A percentile compares a stretch with the other conserved stretches of the same genome.
phyloP scores from a whole-genome alignment of 2,113 vertebrate species.

The Takifugu flavidus region DNA sequence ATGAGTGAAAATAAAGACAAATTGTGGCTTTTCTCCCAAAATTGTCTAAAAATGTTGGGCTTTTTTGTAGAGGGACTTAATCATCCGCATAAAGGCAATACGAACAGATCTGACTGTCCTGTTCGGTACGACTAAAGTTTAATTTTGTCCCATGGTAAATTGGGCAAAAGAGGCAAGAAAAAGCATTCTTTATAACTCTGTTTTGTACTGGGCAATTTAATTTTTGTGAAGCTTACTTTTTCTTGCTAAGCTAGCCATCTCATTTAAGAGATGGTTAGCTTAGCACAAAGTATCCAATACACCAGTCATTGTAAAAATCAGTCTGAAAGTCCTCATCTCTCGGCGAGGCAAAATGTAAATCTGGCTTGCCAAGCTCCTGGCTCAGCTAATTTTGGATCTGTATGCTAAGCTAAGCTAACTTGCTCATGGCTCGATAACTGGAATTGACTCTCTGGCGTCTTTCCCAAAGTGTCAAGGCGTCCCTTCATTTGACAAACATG shows the following conservation, averaged over 20 bases:
- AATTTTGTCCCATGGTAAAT: slow-evolving; percentile 3
- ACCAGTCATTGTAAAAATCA: no score
- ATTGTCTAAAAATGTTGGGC: slow-evolving; percentile 45
- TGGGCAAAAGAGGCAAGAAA: background rate
- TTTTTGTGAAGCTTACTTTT: no score
- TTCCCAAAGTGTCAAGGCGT: background rate
- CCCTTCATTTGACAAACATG: slow-evolving; percentile 6
- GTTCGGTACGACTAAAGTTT: slow-evolving; percentile 13
- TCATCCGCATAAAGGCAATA: slow-evolving; percentile 44
- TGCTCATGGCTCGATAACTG: background rate
- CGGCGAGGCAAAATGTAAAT: background rate
- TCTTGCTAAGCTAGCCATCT: no score
- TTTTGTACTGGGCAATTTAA: no score
- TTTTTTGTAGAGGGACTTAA: background rate
- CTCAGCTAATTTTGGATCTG: background rate
- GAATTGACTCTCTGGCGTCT: background rate
- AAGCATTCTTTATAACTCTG: background rate
- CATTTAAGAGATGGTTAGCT: background rate
- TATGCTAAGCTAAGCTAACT: slow-evolving; percentile 8
- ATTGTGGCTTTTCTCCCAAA: slow-evolving; percentile 58
- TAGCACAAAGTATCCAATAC: background rate
- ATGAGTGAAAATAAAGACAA: slow-evolving; percentile 55
- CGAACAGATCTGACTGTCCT: slow-evolving; percentile 5
- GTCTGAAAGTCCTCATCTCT: background rate
- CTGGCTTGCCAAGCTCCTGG: background rate